Percentiles rank a stretch among this genome's conserved stretches.
Evolutionary conservation across 2,113 vertebrate genomes (phyloP).

Genomic region (Macroglossus sobrinus): DNA sequence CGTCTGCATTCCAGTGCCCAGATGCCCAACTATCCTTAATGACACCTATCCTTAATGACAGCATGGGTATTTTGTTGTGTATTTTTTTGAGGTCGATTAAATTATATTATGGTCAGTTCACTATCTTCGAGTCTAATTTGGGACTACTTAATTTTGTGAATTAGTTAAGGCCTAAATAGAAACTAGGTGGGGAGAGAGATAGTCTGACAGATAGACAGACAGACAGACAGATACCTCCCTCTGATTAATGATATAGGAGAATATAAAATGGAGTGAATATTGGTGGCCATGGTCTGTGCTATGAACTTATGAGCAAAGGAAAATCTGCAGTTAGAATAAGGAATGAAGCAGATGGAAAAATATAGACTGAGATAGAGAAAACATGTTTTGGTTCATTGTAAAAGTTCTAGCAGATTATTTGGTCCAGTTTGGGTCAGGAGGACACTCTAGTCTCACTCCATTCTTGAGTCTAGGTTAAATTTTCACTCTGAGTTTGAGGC

Average conservation of each 20-base stretch:
- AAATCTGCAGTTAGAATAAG: not conserved
- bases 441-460: not conserved
- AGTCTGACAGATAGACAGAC: not conserved
- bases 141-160: not conserved
- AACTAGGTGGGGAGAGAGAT: not conserved
- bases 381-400: not conserved
- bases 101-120: not conserved
- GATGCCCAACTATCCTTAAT: not conserved
- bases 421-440: not conserved
- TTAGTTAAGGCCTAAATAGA: not conserved
- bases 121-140: not conserved
- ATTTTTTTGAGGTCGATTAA: slow-evolving; percentile 34
- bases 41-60: not conserved
- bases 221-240: not conserved
- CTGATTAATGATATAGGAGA: not conserved
- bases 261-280: not conserved
- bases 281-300: not conserved
- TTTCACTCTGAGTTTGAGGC: not conserved
- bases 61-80: not conserved
- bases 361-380: not conserved
- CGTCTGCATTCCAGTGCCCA: not conserved
- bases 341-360: not conserved
- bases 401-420: not conserved
- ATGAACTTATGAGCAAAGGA: not conserved
- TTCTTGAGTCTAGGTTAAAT: not conserved